Base-by-base conservation (phyloP, 2,113 vertebrate genomes). In the Neogobius melanostomus region DNA sequence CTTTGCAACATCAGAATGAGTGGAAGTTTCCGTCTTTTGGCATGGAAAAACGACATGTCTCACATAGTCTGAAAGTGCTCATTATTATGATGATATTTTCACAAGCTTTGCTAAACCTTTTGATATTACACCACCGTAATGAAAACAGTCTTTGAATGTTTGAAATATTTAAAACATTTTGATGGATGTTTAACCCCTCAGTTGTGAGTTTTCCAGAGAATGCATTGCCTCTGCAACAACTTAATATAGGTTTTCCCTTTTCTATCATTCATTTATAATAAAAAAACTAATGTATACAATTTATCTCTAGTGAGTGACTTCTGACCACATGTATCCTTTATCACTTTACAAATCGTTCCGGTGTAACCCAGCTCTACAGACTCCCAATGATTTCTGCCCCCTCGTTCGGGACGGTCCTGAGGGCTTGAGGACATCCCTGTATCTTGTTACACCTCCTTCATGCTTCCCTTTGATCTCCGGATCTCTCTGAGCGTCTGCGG, bases 401-500 rank as follows among this genome's bases (percentile, higher is more conserved):
- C 52, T 66, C 17, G 8, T 52, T 17, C 47, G 16, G 70, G 71
- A 51, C 66, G 11, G 48, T 62, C 21, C 56, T 64, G 2, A 6
- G 36, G 42, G 66, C 81, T 82, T 17, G 61, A 74, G 82, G 85
- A 68, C 79, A 71, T 71, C 65, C 49, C 7, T 59, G 56, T 72
- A 81, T 81, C 79, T 72, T 53, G 47, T 87, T 80, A 83, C 80
- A 68, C 57, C 16, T 17, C 28, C 60, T 46, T 61, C 53, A 60
- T 64, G 56, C 14, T 17, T 75, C 17, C 44, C 42, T 82, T 56
- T 86, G 76, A 85, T 78, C 85, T 77, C 69, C 47, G 52, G 66
- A 65, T 76, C 79, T 80, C 45, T 57, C 17, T 62, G 68, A 75
- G 74, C 63, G 59, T 68, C 63, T 74, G 74, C 11, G 64, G 48